These are phyloP conservation scores for Pheosia gnoma DNA, from an alignment of 2,888 invertebrate species.

Conservation along the genomic window DNA sequence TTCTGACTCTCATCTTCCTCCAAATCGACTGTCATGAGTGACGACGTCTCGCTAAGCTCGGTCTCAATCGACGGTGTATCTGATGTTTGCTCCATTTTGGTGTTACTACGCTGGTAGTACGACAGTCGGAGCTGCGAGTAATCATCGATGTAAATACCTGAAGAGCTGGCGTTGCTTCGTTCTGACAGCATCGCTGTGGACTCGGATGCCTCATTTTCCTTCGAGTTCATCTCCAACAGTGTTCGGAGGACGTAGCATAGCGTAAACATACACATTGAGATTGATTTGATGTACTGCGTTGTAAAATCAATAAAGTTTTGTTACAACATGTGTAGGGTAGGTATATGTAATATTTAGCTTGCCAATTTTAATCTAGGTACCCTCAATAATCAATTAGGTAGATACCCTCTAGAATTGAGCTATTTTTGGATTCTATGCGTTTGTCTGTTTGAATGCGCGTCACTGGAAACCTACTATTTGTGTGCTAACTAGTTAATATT, in stretches of 20 bases:
- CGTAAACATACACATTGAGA: slow-evolving; percentile 15
- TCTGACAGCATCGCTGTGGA: slow-evolving; percentile 13
- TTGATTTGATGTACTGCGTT: too few relatives aligned
- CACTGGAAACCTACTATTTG: too few relatives aligned
- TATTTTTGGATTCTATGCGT: too few relatives aligned
- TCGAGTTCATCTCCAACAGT: slow-evolving; percentile 25
- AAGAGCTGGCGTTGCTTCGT: slow-evolving; percentile 12
- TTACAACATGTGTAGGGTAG: not conserved
- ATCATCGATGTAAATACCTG: slow-evolving; percentile 55
- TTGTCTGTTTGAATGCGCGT: too few relatives aligned
- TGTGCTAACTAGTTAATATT: too few relatives aligned
- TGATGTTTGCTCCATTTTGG: slow-evolving; percentile 11
- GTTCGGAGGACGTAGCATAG: slow-evolving; percentile 1
- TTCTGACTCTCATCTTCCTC: slow-evolving; percentile 40
- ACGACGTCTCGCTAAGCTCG: slow-evolving; percentile 27
- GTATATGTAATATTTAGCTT: not conserved
- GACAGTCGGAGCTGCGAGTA: slow-evolving; percentile 64
- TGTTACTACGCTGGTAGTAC: slow-evolving; percentile 49
- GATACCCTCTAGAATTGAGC: too few relatives aligned
- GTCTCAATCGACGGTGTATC: slow-evolving; percentile 24
- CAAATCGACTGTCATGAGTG: slow-evolving; percentile 10
- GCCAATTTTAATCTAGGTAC: slow-evolving; percentile 14
- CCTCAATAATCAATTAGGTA: not conserved
- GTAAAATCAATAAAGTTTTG: not conserved
- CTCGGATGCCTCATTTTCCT: slow-evolving; percentile 16